Conservation (phyloP, 2,113 vertebrate species). For the Passer domesticus region DNA sequence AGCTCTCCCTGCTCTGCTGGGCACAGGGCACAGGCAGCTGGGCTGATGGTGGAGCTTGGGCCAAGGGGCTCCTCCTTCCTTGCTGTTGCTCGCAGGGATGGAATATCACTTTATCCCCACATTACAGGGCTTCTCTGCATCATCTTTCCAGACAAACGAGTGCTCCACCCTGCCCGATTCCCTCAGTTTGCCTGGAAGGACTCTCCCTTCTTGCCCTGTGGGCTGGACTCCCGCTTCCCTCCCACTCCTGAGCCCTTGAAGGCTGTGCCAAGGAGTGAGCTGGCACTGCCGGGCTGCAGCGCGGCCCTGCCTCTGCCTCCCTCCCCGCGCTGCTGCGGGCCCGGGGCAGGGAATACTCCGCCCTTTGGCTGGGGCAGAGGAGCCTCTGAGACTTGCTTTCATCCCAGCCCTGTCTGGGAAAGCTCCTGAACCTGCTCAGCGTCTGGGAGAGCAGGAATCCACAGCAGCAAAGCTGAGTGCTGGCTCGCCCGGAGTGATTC, state of each 20-base stretch:
- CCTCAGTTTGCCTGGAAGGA: background rate
- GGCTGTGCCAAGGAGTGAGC: conserved; percentile 30
- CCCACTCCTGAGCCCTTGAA: background rate
- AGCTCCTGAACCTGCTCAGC: background rate
- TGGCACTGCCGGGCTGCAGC: background rate
- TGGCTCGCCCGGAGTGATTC: background rate
- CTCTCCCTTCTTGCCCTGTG: background rate
- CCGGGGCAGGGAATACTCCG: background rate
- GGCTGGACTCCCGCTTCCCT: background rate
- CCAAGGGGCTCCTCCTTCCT: background rate
- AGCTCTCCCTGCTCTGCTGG: background rate
- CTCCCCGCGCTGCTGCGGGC: background rate
- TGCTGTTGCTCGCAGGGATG: background rate
- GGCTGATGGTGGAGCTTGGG: background rate
- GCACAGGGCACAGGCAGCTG: background rate
- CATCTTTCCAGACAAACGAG: background rate
- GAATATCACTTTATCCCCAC: background rate
- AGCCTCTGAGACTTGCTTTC: background rate
- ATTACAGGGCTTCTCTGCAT: background rate
- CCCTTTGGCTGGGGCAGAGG: conserved; percentile 17
- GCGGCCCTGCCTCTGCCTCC: background rate
- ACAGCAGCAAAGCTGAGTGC: background rate
- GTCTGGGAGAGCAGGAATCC: background rate
- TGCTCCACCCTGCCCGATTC: background rate
- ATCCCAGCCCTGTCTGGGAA: conserved; percentile 41